These are phyloP conservation scores for Panagrolaimus sp. DNA, from an alignment of 1,140 invertebrate genomes.

Conservation along the genomic window DNA sequence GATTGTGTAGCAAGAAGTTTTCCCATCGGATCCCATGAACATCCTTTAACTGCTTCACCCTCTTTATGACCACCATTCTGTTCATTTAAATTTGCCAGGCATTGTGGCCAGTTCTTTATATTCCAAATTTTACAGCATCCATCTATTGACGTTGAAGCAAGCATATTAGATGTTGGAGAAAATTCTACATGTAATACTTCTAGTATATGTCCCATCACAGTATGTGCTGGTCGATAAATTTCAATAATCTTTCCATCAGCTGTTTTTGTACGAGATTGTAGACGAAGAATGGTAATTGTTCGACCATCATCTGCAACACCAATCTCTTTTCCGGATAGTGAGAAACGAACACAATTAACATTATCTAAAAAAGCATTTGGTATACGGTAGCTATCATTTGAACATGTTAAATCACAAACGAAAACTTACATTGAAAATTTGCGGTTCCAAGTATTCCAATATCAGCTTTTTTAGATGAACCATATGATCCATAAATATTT, in stretches of 20 bases:
- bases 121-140: background rate
- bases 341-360: background rate
- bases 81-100: background rate
- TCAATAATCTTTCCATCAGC: background rate
- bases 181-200: slow-evolving; percentile 11
- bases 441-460: background rate
- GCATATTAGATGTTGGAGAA: background rate
- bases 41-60: background rate
- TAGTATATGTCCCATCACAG: background rate
- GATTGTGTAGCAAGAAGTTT: background rate
- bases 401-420: too few species aligned
- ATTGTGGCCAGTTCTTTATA: background rate
- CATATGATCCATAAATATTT: background rate
- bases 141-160: slow-evolving; percentile 10
- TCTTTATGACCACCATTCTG: background rate
- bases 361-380: background rate
- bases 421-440: slow-evolving; percentile 10
- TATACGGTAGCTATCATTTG: too few species aligned
- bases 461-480: background rate
- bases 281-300: background rate
- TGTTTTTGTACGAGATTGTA: background rate
- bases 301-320: background rate
- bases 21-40: slow-evolving; percentile 10
- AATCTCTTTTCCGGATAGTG: background rate
- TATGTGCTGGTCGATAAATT: background rate